Percentiles rank a stretch among this genome's conserved stretches.
These are phyloP conservation scores for Actinostola sp. DNA, from an alignment of 92 coral and sea anemone genomes.

Conservation along the genomic window DNA sequence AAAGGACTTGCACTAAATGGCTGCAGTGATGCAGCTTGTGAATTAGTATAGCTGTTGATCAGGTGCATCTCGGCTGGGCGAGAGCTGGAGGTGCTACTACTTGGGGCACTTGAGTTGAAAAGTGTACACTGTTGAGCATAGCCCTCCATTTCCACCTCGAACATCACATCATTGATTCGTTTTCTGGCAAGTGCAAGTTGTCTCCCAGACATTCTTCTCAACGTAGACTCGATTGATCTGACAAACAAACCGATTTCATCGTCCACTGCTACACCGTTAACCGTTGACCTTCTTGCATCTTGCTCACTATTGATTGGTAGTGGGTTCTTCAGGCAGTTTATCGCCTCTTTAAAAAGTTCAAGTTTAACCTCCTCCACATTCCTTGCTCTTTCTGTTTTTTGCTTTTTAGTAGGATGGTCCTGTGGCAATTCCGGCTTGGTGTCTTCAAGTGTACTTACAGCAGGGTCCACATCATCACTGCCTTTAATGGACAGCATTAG, in stretches of 20 bases:
- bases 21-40: no score
- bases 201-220: conserved; percentile 37
- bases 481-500: conserved; percentile 35
- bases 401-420: conserved; percentile 4
- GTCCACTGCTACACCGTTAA: no score
- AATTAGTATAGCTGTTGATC: no score
- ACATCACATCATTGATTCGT: conserved; percentile 43
- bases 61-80: no score
- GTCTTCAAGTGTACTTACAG: conserved; percentile 17
- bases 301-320: conserved; percentile 12
- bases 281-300: background rate
- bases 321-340: conserved; percentile 37
- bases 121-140: conserved; percentile 6
- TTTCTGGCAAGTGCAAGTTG: conserved; percentile 46
- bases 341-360: conserved; percentile 19
- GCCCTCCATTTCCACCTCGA: conserved; percentile 40
- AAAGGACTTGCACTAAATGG: no score
- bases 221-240: conserved; percentile 37
- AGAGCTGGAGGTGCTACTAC: no score
- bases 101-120: no score
- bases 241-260: conserved; percentile 22
- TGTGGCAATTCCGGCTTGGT: background rate
- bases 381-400: conserved; percentile 21
- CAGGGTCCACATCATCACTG: conserved; percentile 35
- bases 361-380: conserved; percentile 12